phyloP scores from a whole-genome alignment of 2,113 vertebrate genomes.

The Stigmatopora argus region DNA sequence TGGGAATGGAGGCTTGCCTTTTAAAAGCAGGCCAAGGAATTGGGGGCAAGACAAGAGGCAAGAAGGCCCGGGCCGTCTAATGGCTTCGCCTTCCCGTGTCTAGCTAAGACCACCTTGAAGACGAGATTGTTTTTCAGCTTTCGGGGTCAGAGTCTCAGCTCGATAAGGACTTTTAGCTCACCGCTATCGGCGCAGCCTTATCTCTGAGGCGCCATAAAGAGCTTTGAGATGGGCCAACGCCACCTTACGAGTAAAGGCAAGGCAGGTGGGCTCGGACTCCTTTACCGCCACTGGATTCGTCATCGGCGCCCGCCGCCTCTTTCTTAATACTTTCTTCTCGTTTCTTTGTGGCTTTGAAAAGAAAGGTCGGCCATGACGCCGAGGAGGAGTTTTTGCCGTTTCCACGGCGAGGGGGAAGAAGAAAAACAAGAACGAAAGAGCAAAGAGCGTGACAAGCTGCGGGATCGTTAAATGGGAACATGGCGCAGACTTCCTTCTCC shows the following conservation, averaged over 20 bases:
- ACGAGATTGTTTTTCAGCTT: not conserved
- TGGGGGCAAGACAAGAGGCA: too few species aligned
- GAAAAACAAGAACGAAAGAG: not conserved
- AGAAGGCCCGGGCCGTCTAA: too few species aligned
- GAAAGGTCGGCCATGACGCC: not conserved
- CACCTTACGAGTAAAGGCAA: not conserved
- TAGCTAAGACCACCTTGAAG: not conserved
- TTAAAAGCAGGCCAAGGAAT: too few species aligned
- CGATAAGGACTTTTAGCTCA: constrained; percentile 63
- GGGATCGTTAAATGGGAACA: not conserved
- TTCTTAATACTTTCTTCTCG: not conserved
- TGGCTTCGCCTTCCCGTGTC: too few species aligned
- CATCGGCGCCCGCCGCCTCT: constrained; percentile 17
- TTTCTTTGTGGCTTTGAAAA: not conserved
- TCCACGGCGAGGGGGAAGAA: not conserved
- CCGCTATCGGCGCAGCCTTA: constrained; percentile 61
- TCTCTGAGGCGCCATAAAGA: constrained; percentile 16
- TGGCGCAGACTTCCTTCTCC: constrained; percentile 11
- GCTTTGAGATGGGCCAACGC: not conserved
- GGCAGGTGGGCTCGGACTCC: too few species aligned
- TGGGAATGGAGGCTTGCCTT: not conserved
- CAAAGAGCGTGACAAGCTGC: not conserved
- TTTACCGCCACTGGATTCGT: too few species aligned
- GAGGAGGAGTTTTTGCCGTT: not conserved
- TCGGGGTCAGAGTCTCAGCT: constrained; percentile 61